Percentiles rank a stretch among this genome's conserved stretches.
phyloP scores from a whole-genome alignment of 37 sponge, comb jelly and placozoan species.

The Ianthella basta region DNA sequence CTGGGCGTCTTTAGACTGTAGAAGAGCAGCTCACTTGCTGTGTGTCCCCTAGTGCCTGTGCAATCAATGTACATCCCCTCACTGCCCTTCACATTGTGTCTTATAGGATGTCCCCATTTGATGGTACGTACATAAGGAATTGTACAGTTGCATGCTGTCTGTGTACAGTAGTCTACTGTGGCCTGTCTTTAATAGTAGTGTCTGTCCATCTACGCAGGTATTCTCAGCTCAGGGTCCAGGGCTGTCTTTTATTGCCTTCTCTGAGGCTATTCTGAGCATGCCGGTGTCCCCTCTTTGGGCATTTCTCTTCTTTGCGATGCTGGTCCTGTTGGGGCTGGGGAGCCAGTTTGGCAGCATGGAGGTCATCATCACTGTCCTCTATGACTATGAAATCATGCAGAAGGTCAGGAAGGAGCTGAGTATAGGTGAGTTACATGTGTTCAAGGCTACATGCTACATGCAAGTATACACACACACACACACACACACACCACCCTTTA shows the following conservation, averaged over 20 bases:
- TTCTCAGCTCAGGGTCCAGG: slow-evolving; percentile 81
- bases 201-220: neutral
- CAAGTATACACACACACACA: neutral
- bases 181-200: neutral
- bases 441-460: neutral
- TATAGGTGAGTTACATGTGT: slow-evolving; percentile 39
- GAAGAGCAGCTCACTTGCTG: too few species aligned
- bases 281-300: slow-evolving; percentile 91
- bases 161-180: neutral
- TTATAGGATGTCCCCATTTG: too few species aligned
- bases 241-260: slow-evolving; percentile 88
- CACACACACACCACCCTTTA: too few species aligned
- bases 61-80: too few species aligned
- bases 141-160: too few species aligned
- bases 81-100: too few species aligned
- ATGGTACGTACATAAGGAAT: too few species aligned
- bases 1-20: too few species aligned
- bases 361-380: slow-evolving; percentile 69
- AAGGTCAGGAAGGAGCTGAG: slow-evolving; percentile 80
- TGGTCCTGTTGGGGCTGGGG: slow-evolving; percentile 88
- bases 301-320: slow-evolving; percentile 95
- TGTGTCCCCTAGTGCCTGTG: too few species aligned
- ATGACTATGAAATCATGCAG: slow-evolving; percentile 57
- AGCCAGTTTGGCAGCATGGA: slow-evolving; percentile 94
- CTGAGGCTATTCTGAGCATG: slow-evolving; percentile 79